A percentile compares a stretch with the other conserved stretches of the same genome.
phyloP scores from a whole-genome alignment of 2,888 invertebrate species.

The Harpalus rufipes region DNA sequence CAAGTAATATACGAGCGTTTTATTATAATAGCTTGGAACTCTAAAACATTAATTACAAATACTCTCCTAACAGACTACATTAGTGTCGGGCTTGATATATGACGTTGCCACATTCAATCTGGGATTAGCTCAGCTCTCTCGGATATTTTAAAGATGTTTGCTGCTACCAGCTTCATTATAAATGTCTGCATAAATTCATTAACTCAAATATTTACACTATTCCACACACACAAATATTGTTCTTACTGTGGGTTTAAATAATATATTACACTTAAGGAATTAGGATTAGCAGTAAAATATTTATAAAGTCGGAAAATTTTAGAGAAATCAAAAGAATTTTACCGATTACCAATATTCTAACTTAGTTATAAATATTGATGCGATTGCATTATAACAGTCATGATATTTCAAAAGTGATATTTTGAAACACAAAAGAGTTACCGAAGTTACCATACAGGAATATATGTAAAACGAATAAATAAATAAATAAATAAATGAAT shows the following conservation, averaged over 20 bases:
- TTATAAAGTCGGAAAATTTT: too few species aligned
- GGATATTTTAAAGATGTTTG: slow-evolving; percentile 24
- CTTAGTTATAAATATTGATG: too few species aligned
- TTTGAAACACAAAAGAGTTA: too few species aligned
- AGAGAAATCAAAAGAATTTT: too few species aligned
- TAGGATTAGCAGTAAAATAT: too few species aligned
- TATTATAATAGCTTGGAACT: slow-evolving; percentile 56
- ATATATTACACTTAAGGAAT: not conserved
- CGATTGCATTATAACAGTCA: too few species aligned
- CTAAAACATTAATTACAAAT: slow-evolving; percentile 52
- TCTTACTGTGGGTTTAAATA: not conserved
- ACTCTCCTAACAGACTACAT: slow-evolving; percentile 55
- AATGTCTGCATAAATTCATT: slow-evolving; percentile 38
- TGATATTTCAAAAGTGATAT: too few species aligned
- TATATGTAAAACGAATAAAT: too few species aligned
- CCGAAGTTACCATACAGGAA: too few species aligned
- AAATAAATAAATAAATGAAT: too few species aligned
- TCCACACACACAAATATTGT: slow-evolving; percentile 18
- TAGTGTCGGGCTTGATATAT: slow-evolving; percentile 52
- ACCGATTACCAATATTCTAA: too few species aligned
- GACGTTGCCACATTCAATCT: slow-evolving; percentile 33
- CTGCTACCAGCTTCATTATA: slow-evolving; percentile 35
- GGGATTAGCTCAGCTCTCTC: slow-evolving; percentile 32
- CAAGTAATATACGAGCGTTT: slow-evolving; percentile 49
- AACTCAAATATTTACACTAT: slow-evolving; percentile 27